Evolutionary conservation across 2,888 invertebrate species (phyloP).

Genomic region (Napeogenes sylphis): DNA sequence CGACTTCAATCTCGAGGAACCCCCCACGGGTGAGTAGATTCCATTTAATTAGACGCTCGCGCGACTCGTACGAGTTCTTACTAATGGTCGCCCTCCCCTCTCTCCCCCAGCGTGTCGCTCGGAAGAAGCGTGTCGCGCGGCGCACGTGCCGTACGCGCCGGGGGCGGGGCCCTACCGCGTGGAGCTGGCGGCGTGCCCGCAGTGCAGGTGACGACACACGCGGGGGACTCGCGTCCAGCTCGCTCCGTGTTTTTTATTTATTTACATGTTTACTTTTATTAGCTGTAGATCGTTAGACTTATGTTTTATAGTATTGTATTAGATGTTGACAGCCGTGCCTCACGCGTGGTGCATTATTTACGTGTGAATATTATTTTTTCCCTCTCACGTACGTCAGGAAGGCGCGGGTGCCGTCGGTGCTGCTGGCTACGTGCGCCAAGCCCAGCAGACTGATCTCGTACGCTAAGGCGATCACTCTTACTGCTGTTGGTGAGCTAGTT

Average conservation of each 20-base stretch:
- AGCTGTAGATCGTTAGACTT: too few relatives aligned
- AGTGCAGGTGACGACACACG: constrained; percentile 48
- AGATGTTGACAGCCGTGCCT: too few relatives aligned
- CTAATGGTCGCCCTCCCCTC: neutral
- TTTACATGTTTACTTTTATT: neutral
- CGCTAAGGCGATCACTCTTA: constrained; percentile 69
- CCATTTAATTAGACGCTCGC: neutral
- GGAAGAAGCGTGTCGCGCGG: constrained; percentile 48
- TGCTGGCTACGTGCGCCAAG: constrained; percentile 92
- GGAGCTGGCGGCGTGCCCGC: constrained; percentile 57
- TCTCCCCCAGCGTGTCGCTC: neutral
- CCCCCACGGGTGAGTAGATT: constrained; percentile 36
- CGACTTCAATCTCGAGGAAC: constrained; percentile 59
- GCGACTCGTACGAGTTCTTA: neutral
- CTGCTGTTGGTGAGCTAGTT: constrained; percentile 59
- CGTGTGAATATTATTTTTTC: constrained; percentile 27
- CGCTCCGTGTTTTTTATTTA: constrained; percentile 3
- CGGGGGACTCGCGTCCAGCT: too few relatives aligned
- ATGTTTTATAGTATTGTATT: too few relatives aligned
- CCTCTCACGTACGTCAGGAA: constrained; percentile 66
- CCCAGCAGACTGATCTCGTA: constrained; percentile 85
- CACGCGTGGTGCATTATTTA: too few relatives aligned
- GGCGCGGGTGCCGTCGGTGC: constrained; percentile 92
- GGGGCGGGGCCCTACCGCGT: constrained; percentile 61
- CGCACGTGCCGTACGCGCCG: constrained; percentile 88